phyloP scores from a whole-genome alignment of 2,797 vertebrate species.

The Sebastes kiyomatsui region DNA sequence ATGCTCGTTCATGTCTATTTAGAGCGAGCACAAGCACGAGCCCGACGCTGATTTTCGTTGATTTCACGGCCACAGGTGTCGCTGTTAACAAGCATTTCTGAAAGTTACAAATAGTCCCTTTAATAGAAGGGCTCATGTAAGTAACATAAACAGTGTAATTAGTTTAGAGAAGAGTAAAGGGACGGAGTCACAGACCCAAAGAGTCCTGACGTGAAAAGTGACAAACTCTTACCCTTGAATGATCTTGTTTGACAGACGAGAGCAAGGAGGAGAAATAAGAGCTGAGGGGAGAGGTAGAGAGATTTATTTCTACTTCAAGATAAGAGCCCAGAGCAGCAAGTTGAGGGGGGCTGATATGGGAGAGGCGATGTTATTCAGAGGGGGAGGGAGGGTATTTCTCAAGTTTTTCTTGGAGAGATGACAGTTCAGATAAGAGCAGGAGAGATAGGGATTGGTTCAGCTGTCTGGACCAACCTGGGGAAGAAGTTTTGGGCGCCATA shows the following conservation, averaged over 20 bases:
- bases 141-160: neutral
- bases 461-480: neutral
- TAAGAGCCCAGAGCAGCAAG: slow-evolving; percentile 31
- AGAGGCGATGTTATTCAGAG: slow-evolving; percentile 30
- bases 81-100: no score
- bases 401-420: slow-evolving; percentile 28
- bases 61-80: no score
- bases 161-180: neutral
- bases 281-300: neutral
- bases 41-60: no score
- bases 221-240: neutral
- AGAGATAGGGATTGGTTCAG: neutral
- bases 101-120: no score
- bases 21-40: no score
- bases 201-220: neutral
- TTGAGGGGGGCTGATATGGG: slow-evolving; percentile 16
- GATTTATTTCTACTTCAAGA: slow-evolving; percentile 50
- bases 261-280: slow-evolving; percentile 13
- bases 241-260: slow-evolving; percentile 28
- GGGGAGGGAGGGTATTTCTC: neutral
- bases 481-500: neutral
- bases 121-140: neutral
- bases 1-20: no score
- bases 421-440: slow-evolving; percentile 13
- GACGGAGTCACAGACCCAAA: neutral